Percentiles rank a stretch among this genome's conserved stretches.
These are phyloP conservation scores for Microctenopoma steveboyesi DNA, from an alignment of 2,797 vertebrate species.

Conservation along the genomic window DNA sequence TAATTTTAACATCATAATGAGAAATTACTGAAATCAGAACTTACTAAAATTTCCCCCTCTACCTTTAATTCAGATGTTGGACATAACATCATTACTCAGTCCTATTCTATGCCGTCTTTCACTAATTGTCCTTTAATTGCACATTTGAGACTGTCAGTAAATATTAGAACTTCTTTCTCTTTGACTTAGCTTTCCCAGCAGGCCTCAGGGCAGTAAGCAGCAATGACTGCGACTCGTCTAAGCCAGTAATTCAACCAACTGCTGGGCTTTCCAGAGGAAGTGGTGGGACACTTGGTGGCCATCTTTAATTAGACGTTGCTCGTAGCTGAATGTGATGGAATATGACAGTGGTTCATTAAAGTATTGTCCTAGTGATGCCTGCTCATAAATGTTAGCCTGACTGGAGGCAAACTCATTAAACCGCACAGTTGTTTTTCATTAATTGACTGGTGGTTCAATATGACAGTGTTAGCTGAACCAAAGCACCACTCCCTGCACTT, in stretches of 20 bases:
- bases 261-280: constrained; percentile 35
- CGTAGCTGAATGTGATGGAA: constrained; percentile 56
- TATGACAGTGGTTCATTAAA: constrained; percentile 72
- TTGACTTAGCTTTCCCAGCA: constrained; percentile 36
- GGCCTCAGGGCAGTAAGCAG: constrained; percentile 34
- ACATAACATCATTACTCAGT: neutral
- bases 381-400: constrained; percentile 52
- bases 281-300: constrained; percentile 52
- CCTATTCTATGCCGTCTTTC: neutral
- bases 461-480: constrained; percentile 59
- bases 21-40: neutral
- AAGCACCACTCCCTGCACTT: constrained; percentile 21
- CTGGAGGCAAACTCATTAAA: constrained; percentile 73
- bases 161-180: constrained; percentile 40
- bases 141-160: constrained; percentile 47
- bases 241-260: constrained; percentile 34
- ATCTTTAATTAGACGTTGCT: constrained; percentile 65
- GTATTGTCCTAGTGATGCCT: constrained; percentile 40
- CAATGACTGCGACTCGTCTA: constrained; percentile 47
- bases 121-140: constrained; percentile 58
- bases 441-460: constrained; percentile 52
- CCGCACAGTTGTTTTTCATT: constrained; percentile 61
- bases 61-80: neutral
- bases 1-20: neutral
- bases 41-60: neutral